Conservation (phyloP, 2,888 invertebrate species). For the Drosophila antonietae region DNA sequence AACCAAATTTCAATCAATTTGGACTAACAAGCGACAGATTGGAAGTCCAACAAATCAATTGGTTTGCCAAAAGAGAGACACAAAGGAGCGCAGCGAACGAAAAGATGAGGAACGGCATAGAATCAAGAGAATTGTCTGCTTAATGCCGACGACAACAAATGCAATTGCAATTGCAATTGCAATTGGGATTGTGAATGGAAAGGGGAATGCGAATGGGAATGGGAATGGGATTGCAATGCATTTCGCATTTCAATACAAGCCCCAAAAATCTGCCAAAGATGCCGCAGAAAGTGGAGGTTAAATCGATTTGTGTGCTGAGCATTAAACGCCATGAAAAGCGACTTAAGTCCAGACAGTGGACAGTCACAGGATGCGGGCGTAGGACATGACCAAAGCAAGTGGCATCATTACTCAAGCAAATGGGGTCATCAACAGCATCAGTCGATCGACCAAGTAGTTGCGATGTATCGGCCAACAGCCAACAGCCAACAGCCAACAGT, state of each 20-base stretch:
- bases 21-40: slow-evolving; percentile 73
- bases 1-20: slow-evolving; percentile 77
- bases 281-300: slow-evolving; percentile 15
- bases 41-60: slow-evolving; percentile 70
- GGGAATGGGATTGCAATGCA: slow-evolving; percentile 28
- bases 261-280: slow-evolving; percentile 55
- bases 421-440: slow-evolving; percentile 74
- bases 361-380: slow-evolving; percentile 13
- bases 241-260: slow-evolving; percentile 63
- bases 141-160: slow-evolving; percentile 34
- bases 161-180: slow-evolving; percentile 28
- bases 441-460: slow-evolving; percentile 30
- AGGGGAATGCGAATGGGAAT: slow-evolving; percentile 7
- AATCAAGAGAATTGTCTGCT: slow-evolving; percentile 20
- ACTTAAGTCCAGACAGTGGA: slow-evolving; percentile 17
- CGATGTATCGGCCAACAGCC: slow-evolving; percentile 3
- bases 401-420: slow-evolving; percentile 79
- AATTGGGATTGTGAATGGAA: neutral
- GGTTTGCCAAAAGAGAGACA: slow-evolving; percentile 42
- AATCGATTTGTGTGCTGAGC: slow-evolving; percentile 60
- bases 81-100: slow-evolving; percentile 23
- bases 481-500: neutral
- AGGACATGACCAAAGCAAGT: slow-evolving; percentile 53
- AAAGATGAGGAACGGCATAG: slow-evolving; percentile 13
- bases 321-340: slow-evolving; percentile 39